Percentiles rank a stretch among this genome's conserved stretches.
These are phyloP conservation scores for Gastracanthus pulcherrimus DNA, from an alignment of 2,888 invertebrate genomes.

Conservation along the genomic window DNA sequence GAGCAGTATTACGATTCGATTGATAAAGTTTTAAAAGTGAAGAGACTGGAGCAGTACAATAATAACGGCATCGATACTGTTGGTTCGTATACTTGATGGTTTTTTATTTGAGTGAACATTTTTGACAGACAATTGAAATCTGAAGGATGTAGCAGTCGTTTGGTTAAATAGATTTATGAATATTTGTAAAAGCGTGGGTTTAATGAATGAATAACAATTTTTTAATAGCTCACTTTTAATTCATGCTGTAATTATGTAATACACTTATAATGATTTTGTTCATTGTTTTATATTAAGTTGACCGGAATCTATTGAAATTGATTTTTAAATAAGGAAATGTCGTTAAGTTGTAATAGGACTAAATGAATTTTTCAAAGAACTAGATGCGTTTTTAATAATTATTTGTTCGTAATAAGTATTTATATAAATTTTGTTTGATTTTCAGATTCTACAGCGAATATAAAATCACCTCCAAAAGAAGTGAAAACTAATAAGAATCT, in stretches of 20 bases:
- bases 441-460: slow-evolving; percentile 67
- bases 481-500: slow-evolving; percentile 74
- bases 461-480: slow-evolving; percentile 74
- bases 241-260: too few species aligned
- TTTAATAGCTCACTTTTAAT: too few species aligned
- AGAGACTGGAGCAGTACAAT: slow-evolving; percentile 61
- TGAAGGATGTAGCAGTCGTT: background rate
- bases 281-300: background rate
- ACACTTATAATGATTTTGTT: too few species aligned
- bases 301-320: background rate
- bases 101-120: background rate
- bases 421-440: slow-evolving; percentile 6
- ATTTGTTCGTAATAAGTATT: background rate
- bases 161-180: background rate
- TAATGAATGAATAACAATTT: too few species aligned
- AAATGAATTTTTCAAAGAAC: background rate
- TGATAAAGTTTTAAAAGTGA: slow-evolving; percentile 71
- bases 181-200: background rate
- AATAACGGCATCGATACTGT: slow-evolving; percentile 73
- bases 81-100: slow-evolving; percentile 65
- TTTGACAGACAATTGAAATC: background rate
- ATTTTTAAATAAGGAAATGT: background rate
- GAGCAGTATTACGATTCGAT: slow-evolving; percentile 75
- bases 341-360: background rate
- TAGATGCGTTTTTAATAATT: background rate